Evolutionary conservation across 2,797 vertebrate genomes (phyloP).

Genomic region (Clarias fuscus): DNA sequence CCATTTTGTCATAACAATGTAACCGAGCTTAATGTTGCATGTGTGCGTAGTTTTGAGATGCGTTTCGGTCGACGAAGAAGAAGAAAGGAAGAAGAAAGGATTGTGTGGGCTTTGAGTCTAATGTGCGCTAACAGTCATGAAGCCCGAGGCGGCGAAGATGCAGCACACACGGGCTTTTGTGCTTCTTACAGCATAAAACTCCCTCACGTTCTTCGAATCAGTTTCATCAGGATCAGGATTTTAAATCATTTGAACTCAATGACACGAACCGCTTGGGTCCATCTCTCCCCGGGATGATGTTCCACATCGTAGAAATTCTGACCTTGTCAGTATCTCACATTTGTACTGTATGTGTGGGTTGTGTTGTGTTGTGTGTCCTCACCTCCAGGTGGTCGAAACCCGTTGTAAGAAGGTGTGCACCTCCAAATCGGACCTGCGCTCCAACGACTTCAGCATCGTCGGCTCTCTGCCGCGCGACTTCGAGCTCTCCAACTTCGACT

Average conservation of each 20-base stretch:
- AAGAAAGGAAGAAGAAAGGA: constrained; percentile 34
- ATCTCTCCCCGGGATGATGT: too few relatives aligned
- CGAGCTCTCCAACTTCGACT: constrained; percentile 97
- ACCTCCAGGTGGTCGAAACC: constrained; percentile 88
- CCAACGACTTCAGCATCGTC: constrained; percentile 97
- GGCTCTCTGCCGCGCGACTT: constrained; percentile 97
- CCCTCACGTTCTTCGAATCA: background rate
- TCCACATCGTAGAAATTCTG: background rate
- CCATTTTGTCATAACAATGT: background rate
- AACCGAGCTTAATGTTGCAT: background rate
- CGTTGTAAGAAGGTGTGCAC: constrained; percentile 98
- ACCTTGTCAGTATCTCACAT: background rate
- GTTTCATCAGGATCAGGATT: background rate
- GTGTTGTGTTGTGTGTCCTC: background rate
- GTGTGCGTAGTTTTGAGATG: too few relatives aligned
- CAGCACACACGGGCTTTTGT: constrained; percentile 4
- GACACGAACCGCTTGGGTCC: too few relatives aligned
- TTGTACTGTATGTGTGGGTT: background rate
- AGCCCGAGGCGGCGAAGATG: constrained; percentile 35
- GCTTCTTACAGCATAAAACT: background rate
- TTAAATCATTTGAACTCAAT: background rate
- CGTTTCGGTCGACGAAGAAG: constrained; percentile 23
- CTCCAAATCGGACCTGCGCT: constrained; percentile 95
- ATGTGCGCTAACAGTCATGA: constrained; percentile 44
- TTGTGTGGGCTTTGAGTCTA: constrained; percentile 48